These are phyloP conservation scores for Ptychodera flava DNA, from an alignment of 35 echinoderm and acorn worm species.

Conservation along the genomic window DNA sequence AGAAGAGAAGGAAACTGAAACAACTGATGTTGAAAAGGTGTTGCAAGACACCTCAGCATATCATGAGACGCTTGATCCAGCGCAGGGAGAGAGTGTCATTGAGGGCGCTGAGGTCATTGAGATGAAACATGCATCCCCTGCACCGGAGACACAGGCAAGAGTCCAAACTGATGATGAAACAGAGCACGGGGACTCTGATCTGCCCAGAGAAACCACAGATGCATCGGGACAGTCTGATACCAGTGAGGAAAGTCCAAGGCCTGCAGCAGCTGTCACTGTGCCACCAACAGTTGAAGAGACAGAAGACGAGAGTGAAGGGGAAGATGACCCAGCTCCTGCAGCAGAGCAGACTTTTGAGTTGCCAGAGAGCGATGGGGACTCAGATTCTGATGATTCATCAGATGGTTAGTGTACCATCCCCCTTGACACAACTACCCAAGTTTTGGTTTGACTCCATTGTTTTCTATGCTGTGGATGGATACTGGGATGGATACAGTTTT, in stretches of 20 bases:
- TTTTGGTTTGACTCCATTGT: too few relatives aligned
- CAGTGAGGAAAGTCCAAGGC: too few relatives aligned
- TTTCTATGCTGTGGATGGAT: too few relatives aligned
- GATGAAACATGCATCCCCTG: neutral
- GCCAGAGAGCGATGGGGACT: neutral
- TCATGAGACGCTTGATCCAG: neutral
- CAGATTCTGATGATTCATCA: neutral
- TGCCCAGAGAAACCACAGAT: too few relatives aligned
- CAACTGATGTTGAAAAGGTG: constrained; percentile 4
- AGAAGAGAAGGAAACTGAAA: constrained; percentile 13
- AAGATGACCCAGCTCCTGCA: neutral
- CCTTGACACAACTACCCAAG: too few relatives aligned
- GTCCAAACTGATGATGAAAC: too few relatives aligned
- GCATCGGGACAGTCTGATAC: too few relatives aligned
- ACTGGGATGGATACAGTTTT: too few relatives aligned
- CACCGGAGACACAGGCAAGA: neutral
- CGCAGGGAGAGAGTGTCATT: neutral
- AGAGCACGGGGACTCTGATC: too few relatives aligned
- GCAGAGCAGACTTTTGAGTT: neutral
- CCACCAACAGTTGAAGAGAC: neutral
- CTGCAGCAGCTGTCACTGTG: neutral
- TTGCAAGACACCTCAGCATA: neutral
- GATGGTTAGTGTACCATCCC: neutral
- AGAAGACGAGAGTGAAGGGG: neutral
- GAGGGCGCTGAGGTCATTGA: neutral